Conservation (phyloP, 2,888 invertebrate genomes). For the Phymatocera aterrima region DNA sequence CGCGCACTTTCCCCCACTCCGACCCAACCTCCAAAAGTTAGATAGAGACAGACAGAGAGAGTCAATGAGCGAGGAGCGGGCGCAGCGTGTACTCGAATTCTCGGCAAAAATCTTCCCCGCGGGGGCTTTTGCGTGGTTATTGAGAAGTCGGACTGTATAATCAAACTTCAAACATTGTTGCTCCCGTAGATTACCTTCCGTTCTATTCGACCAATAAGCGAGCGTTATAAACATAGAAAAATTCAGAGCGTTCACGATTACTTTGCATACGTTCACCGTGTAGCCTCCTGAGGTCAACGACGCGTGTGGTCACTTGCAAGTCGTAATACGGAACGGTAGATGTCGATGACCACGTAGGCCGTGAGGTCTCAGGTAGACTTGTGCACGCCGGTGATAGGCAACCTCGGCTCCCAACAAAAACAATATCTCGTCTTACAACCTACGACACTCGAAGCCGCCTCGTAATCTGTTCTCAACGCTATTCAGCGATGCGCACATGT, state of each 20-base stretch:
- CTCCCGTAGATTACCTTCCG: background rate
- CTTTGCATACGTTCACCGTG: background rate
- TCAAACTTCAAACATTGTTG: too few species aligned
- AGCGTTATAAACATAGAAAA: background rate
- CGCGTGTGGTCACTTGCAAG: slow-evolving; percentile 27
- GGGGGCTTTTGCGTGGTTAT: too few species aligned
- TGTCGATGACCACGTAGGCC: slow-evolving; percentile 24
- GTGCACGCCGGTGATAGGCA: slow-evolving; percentile 5
- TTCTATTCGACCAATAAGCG: background rate
- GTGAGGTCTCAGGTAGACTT: slow-evolving; percentile 35
- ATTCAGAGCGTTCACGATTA: background rate
- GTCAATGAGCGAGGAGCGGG: too few species aligned
- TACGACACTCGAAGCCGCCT: slow-evolving; percentile 29
- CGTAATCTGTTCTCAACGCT: slow-evolving; percentile 5
- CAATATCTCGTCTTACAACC: slow-evolving; percentile 37
- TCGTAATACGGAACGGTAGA: slow-evolving; percentile 22
- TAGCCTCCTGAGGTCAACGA: background rate
- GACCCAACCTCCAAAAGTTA: too few species aligned
- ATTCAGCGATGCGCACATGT: background rate
- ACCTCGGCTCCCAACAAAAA: slow-evolving; percentile 19
- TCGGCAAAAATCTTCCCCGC: too few species aligned
- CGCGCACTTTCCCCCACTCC: too few species aligned
- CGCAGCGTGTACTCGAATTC: too few species aligned
- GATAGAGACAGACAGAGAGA: too few species aligned
- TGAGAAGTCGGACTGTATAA: too few species aligned